Base-by-base conservation (phyloP, 1,140 invertebrate genomes). In the Drosophila lacteicornis region DNA sequence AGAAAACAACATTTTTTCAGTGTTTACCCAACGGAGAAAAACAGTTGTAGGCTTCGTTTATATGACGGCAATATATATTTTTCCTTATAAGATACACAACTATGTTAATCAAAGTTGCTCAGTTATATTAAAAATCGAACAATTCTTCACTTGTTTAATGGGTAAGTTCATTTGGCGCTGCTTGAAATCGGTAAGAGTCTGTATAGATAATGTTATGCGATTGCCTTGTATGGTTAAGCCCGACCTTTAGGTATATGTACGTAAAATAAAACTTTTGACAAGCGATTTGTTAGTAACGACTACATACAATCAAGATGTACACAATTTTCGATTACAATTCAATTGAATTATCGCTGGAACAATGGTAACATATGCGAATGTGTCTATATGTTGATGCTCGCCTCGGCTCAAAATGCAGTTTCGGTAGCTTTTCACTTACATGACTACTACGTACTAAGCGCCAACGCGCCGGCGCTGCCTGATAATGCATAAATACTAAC, bases 141-240 rank as follows among this genome's bases (percentile, higher is more conserved):
- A 88, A 63, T 73, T 74, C 57, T 80, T 74, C 61, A 74, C 68
- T 87, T 74, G 63, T 65, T 63, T 80, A 56, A 74, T 73, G 62
- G 63, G 63, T 88, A 86, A 87, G 84, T 87, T 87, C 84, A 88
- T 87, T 87, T 87, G 83, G 83, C 83, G 82, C 82, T 79, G 69
- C 56, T 86, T 85, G 74, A 82, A 74, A 88, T 88, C 67, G 71
- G 66, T 82, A 73, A 86, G 77, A 76, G 75, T 79, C 77, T 45
- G 40, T 74, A 60, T 85, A 85, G 67, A 65, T 80, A 84, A 79
- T 45, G 40, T 74, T 63, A 78, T 74, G 59, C 60, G 47, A 67
- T 61, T 76, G 70, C 59, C 43, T 49, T 62, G 59, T 70, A 45
- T 63, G 69, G 57, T 71, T 50, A 71, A 71, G 43, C 63, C 47